A percentile compares a stretch with the other conserved stretches of the same genome.
These are phyloP conservation scores for Pollicipes pollicipes DNA, from an alignment of 1,140 invertebrate genomes.

Conservation along the genomic window DNA sequence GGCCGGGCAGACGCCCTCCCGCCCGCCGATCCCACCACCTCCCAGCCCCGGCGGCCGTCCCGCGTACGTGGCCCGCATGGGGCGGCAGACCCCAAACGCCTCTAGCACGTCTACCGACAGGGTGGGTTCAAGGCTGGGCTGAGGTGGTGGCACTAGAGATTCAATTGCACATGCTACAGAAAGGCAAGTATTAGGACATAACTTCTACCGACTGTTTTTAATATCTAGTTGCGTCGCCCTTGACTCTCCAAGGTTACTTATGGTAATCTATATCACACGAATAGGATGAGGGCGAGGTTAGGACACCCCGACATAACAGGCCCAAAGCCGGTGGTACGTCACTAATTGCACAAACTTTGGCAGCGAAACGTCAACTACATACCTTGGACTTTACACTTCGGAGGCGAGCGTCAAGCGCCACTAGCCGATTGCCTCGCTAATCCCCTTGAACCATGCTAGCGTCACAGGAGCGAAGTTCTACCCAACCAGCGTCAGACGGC, in stretches of 20 bases:
- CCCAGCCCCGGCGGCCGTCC: too few species aligned
- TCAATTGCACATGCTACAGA: not conserved
- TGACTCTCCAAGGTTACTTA: not conserved
- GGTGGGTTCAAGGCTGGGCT: not conserved
- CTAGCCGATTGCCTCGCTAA: not conserved
- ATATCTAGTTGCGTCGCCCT: not conserved
- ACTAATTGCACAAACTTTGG: constrained; percentile 2
- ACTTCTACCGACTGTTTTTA: not conserved
- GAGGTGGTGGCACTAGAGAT: constrained; percentile 1
- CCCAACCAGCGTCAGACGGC: not conserved
- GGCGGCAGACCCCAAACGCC: too few species aligned
- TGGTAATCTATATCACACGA: constrained; percentile 2
- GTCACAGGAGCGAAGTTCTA: not conserved
- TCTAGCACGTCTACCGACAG: not conserved
- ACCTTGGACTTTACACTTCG: not conserved
- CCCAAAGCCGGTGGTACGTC: not conserved
- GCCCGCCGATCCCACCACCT: not conserved
- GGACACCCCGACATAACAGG: not conserved
- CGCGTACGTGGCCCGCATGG: too few species aligned
- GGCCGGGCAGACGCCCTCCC: too few species aligned
- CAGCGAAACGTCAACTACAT: not conserved
- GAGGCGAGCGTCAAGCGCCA: not conserved
- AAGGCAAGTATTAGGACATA: not conserved
- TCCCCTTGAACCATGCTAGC: too few species aligned
- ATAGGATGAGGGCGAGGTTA: not conserved